Percentiles rank a stretch among this genome's conserved stretches.
phyloP scores from a whole-genome alignment of 1,140 invertebrate species.

The Aleiodes sp. region DNA sequence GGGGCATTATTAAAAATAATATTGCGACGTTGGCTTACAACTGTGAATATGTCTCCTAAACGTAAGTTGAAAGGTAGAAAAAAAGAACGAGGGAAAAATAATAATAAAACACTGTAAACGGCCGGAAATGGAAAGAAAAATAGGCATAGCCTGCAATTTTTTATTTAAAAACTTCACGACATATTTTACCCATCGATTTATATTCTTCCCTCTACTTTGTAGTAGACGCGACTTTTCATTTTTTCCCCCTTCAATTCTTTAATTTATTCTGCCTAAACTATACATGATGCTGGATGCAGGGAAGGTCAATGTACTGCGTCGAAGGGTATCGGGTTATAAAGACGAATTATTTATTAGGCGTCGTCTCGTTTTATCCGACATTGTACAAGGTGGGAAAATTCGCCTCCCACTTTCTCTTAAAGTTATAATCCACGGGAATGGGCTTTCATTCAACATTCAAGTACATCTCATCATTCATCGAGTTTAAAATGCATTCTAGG shows the following conservation, averaged over 20 bases:
- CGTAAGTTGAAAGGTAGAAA: conserved; percentile 31
- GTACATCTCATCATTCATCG: conserved; percentile 50
- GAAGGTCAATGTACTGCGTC: conserved; percentile 30
- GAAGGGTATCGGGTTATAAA: conserved; percentile 46
- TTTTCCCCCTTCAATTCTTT: too few species aligned
- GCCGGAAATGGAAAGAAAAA: too few species aligned
- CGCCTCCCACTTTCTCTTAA: background rate
- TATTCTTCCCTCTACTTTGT: too few species aligned
- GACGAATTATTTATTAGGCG: conserved; percentile 49
- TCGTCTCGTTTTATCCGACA: conserved; percentile 47
- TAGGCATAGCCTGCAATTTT: too few species aligned
- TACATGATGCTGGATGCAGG: background rate
- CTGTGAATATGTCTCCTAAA: conserved; percentile 41
- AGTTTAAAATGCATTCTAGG: conserved; percentile 45
- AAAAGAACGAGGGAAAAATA: background rate
- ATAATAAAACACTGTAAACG: too few species aligned
- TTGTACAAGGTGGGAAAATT: background rate
- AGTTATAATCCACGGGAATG: conserved; percentile 40
- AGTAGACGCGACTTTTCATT: too few species aligned
- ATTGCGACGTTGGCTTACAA: conserved; percentile 54
- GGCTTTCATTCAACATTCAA: conserved; percentile 48
- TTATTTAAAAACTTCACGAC: too few species aligned
- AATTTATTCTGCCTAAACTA: background rate
- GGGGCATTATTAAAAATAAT: conserved; percentile 61
- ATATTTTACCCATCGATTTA: too few species aligned